phyloP scores from a whole-genome alignment of 2,113 vertebrate genomes.

The Clinocottus analis region DNA sequence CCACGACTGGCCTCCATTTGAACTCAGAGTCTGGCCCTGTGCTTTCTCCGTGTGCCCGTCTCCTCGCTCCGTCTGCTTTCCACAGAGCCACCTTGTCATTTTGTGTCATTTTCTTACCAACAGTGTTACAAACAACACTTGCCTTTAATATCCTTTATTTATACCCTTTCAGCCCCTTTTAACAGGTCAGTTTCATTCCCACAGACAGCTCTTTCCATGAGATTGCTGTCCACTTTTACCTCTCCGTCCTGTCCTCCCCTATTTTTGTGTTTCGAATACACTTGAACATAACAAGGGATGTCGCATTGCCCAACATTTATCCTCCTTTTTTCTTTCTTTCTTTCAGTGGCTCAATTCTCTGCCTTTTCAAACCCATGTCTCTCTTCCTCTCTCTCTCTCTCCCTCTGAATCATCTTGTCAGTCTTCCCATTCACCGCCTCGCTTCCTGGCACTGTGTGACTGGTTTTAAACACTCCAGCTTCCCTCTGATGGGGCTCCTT shows the following conservation, averaged over 20 bases:
- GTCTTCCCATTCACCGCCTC: constrained; percentile 48
- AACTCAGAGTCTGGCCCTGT: constrained; percentile 45
- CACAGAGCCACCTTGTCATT: constrained; percentile 37
- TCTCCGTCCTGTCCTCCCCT: constrained; percentile 17
- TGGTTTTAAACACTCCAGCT: constrained; percentile 45
- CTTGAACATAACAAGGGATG: constrained; percentile 28
- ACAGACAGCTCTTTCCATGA: constrained; percentile 27
- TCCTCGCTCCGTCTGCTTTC: constrained; percentile 25
- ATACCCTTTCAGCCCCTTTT: constrained; percentile 27
- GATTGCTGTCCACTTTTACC: constrained; percentile 42
- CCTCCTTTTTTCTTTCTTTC: neutral
- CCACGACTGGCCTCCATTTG: constrained; percentile 41
- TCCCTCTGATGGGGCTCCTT: constrained; percentile 63
- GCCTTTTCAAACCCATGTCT: constrained; percentile 17
- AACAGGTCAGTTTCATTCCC: constrained; percentile 38
- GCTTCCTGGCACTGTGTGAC: constrained; percentile 43
- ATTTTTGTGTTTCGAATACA: constrained; percentile 30
- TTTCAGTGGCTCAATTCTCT: constrained; percentile 19
- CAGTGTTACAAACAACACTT: constrained; percentile 34
- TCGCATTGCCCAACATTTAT: constrained; percentile 14
- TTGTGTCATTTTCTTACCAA: constrained; percentile 30
- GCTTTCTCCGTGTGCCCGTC: constrained; percentile 15
- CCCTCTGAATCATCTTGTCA: constrained; percentile 60
- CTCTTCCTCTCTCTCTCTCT: neutral
- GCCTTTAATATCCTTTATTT: constrained; percentile 53